phyloP scores from a whole-genome alignment of 64 coral and sea anemone genomes.

The Pocillopora damicornis region DNA sequence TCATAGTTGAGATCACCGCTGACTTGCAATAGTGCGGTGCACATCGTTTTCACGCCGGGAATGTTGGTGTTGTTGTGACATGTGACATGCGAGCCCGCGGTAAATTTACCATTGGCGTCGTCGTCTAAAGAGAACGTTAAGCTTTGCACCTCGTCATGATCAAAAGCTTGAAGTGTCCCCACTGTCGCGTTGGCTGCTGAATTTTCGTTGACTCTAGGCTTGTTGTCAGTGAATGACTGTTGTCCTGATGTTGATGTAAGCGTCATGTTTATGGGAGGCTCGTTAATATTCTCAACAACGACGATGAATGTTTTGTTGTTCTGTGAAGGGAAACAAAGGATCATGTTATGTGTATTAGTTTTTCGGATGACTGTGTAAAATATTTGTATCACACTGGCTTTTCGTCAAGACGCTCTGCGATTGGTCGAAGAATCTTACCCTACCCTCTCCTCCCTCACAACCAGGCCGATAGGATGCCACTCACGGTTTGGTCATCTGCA shows the following conservation, averaged over 20 bases:
- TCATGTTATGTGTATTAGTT: neutral
- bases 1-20: slow-evolving; percentile 69
- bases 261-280: slow-evolving; percentile 78
- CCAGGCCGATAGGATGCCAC: too few relatives aligned
- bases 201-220: slow-evolving; percentile 71
- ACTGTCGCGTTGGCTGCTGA: slow-evolving; percentile 42
- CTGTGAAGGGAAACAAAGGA: slow-evolving; percentile 22
- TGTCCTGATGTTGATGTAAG: slow-evolving; percentile 60
- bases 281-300: slow-evolving; percentile 76
- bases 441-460: too few relatives aligned
- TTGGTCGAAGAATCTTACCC: too few relatives aligned
- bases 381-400: too few relatives aligned
- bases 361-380: too few relatives aligned
- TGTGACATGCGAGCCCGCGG: slow-evolving; percentile 34
- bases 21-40: slow-evolving; percentile 17
- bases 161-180: slow-evolving; percentile 79
- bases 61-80: slow-evolving; percentile 56
- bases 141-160: slow-evolving; percentile 75
- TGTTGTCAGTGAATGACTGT: slow-evolving; percentile 55
- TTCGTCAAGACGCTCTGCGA: too few relatives aligned
- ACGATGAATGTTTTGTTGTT: slow-evolving; percentile 67
- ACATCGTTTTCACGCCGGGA: slow-evolving; percentile 57
- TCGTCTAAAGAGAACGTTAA: slow-evolving; percentile 64
- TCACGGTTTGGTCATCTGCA: too few relatives aligned
- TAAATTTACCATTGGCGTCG: slow-evolving; percentile 67